These are phyloP conservation scores for Pemphredon lugubris DNA, from an alignment of 2,888 invertebrate species.

Conservation along the genomic window DNA sequence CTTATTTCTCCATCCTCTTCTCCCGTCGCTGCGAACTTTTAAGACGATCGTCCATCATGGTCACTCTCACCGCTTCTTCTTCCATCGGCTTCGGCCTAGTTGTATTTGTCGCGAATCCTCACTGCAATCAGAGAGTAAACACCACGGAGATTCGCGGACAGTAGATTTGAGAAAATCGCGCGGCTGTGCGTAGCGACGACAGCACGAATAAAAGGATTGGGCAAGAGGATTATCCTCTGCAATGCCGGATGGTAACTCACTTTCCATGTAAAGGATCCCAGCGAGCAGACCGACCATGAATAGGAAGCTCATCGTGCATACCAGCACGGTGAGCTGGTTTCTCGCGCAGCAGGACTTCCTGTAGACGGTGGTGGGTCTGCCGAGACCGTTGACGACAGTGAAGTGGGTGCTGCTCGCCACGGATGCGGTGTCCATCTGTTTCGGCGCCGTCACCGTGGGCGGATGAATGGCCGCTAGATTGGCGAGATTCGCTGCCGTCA, in stretches of 20 bases:
- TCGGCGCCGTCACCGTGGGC: slow-evolving; percentile 80
- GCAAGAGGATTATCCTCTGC: neutral
- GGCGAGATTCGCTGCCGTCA: slow-evolving; percentile 89
- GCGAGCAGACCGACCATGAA: slow-evolving; percentile 91
- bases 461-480: slow-evolving; percentile 80
- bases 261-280: slow-evolving; percentile 92
- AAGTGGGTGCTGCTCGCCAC: slow-evolving; percentile 94
- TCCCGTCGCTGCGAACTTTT: slow-evolving; percentile 9
- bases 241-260: slow-evolving; percentile 83
- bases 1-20: neutral
- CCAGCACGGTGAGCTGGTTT: slow-evolving; percentile 91
- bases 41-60: slow-evolving; percentile 27
- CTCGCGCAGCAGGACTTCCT: slow-evolving; percentile 87
- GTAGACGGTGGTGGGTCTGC: slow-evolving; percentile 84
- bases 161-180: slow-evolving; percentile 25
- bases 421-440: slow-evolving; percentile 86
- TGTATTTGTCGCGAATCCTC: slow-evolving; percentile 81
- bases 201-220: slow-evolving; percentile 4
- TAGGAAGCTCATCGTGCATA: slow-evolving; percentile 91
- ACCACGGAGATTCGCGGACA: slow-evolving; percentile 12
- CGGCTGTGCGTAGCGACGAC: slow-evolving; percentile 1
- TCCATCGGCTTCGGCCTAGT: slow-evolving; percentile 60
- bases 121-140: slow-evolving; percentile 81
- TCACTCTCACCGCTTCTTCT: slow-evolving; percentile 26
- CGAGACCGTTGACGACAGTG: slow-evolving; percentile 91